A percentile compares a stretch with the other conserved stretches of the same genome.
Evolutionary conservation across 2,888 invertebrate genomes (phyloP).

Genomic region (Diaperis boleti): DNA sequence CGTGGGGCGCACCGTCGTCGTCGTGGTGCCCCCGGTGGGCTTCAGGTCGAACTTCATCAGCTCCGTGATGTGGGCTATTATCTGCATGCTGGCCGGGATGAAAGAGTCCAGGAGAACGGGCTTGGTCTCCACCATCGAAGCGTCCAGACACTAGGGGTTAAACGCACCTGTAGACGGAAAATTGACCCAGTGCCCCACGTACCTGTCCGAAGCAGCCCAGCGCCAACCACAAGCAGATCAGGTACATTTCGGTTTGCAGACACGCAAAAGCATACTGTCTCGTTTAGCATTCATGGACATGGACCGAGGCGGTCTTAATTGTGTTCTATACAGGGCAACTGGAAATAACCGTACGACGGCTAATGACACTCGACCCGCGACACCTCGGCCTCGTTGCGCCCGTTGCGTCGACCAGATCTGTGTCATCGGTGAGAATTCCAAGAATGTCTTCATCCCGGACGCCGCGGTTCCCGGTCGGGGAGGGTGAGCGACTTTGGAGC

Average conservation of each 20-base stretch:
- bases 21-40: constrained; percentile 53
- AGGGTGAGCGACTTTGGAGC: constrained; percentile 5
- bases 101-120: constrained; percentile 72
- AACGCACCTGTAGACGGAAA: too few relatives aligned
- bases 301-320: constrained; percentile 33
- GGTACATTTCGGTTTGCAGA: constrained; percentile 33
- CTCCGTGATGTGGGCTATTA: constrained; percentile 73
- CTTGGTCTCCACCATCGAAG: constrained; percentile 65
- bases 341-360: constrained; percentile 30
- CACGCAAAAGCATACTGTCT: constrained; percentile 38
- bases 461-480: not conserved
- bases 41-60: constrained; percentile 71
- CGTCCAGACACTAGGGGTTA: constrained; percentile 7
- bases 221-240: constrained; percentile 15
- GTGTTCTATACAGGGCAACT: constrained; percentile 36
- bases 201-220: constrained; percentile 21
- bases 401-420: not conserved
- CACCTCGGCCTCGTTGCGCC: not conserved
- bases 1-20: constrained; percentile 58
- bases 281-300: constrained; percentile 35
- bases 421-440: not conserved
- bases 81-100: constrained; percentile 77
- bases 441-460: not conserved
- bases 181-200: too few relatives aligned
- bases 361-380: too few relatives aligned